phyloP scores from a whole-genome alignment of 2,888 invertebrate genomes.

The Drosophila lacicola region DNA sequence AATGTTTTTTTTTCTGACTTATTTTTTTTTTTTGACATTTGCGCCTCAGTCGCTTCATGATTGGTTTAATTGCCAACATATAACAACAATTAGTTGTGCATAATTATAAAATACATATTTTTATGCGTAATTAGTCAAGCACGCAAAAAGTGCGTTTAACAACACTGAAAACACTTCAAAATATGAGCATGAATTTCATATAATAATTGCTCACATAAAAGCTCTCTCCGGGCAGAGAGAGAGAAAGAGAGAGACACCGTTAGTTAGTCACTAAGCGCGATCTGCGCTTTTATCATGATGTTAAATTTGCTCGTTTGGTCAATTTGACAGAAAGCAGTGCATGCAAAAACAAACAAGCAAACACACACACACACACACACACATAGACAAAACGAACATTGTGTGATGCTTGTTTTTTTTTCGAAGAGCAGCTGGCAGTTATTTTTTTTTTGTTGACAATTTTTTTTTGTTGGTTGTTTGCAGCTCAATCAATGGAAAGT shows the following conservation, averaged over 20 bases:
- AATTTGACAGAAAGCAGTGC: slow-evolving; percentile 52
- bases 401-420: slow-evolving; percentile 17
- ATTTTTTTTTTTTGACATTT: slow-evolving; percentile 25
- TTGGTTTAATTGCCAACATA: slow-evolving; percentile 47
- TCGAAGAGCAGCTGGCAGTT: slow-evolving; percentile 28
- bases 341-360: slow-evolving; percentile 37
- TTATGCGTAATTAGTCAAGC: background rate
- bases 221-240: background rate
- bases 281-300: slow-evolving; percentile 13
- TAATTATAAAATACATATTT: background rate
- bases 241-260: slow-evolving; percentile 1
- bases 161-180: slow-evolving; percentile 1
- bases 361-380: slow-evolving; percentile 18
- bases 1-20: slow-evolving; percentile 5
- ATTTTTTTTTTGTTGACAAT: slow-evolving; percentile 31
- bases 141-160: slow-evolving; percentile 1
- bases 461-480: slow-evolving; percentile 34
- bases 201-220: background rate
- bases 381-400: slow-evolving; percentile 21
- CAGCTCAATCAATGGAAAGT: slow-evolving; percentile 54
- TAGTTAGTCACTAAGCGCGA: slow-evolving; percentile 9
- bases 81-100: slow-evolving; percentile 44
- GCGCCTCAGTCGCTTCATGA: slow-evolving; percentile 8
- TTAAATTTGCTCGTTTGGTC: slow-evolving; percentile 59
- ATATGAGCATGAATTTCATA: slow-evolving; percentile 1